Conservation (phyloP, 2,888 invertebrate genomes). For the Craniophora ligustri region DNA sequence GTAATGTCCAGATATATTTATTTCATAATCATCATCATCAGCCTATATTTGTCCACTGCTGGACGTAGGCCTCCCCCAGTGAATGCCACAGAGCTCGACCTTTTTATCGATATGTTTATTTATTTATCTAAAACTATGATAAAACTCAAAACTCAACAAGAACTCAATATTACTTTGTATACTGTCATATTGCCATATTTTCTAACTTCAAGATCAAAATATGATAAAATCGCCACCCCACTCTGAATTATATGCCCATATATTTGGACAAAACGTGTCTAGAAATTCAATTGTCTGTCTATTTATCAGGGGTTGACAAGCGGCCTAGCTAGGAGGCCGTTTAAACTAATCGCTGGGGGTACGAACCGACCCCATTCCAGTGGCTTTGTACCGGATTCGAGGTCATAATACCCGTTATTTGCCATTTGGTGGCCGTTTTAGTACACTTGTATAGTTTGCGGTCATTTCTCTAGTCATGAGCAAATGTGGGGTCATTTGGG, state of each 20-base stretch:
- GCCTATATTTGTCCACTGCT: too few relatives aligned
- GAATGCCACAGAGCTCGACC: too few relatives aligned
- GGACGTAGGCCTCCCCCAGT: too few relatives aligned
- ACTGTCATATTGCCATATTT: too few relatives aligned
- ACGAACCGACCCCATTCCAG: conserved; percentile 28
- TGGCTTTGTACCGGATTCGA: conserved; percentile 45
- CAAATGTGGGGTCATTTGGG: conserved; percentile 8
- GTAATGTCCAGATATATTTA: too few relatives aligned
- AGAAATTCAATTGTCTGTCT: conserved; percentile 38
- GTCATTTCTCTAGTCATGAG: conserved; percentile 20
- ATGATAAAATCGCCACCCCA: background rate
- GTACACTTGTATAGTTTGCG: conserved; percentile 30
- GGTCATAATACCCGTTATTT: conserved; percentile 37
- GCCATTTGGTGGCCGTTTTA: conserved; percentile 30
- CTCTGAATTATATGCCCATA: background rate
- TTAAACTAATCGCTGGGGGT: conserved; percentile 47
- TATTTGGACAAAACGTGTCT: conserved; percentile 14
- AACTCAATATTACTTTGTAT: too few relatives aligned
- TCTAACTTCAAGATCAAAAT: background rate
- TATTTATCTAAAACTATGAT: too few relatives aligned
- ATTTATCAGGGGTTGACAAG: conserved; percentile 45
- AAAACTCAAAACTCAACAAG: too few relatives aligned
- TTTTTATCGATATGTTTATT: too few relatives aligned
- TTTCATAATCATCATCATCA: too few relatives aligned
- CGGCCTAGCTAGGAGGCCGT: conserved; percentile 17